Evolutionary conservation across 1,140 invertebrate species (phyloP).

Genomic region (Procambarus virginalis): DNA sequence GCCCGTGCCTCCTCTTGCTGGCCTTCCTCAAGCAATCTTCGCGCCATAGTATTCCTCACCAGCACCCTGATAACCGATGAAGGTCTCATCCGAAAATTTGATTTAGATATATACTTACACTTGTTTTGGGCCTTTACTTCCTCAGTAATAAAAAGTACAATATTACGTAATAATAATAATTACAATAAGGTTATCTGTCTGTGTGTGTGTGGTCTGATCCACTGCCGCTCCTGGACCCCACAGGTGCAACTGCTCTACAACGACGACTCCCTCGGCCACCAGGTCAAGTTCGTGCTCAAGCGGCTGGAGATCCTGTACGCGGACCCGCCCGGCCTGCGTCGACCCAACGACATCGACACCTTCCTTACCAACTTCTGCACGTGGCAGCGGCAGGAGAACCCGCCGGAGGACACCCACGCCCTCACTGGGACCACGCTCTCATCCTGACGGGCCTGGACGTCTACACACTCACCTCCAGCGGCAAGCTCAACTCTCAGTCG

Average conservation of each 20-base stretch:
- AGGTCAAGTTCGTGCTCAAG: slow-evolving; percentile 79
- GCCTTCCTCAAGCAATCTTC: too few relatives aligned
- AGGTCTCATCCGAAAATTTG: too few relatives aligned
- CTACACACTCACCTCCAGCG: slow-evolving; percentile 77
- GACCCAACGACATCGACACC: slow-evolving; percentile 78
- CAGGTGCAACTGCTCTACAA: slow-evolving; percentile 80
- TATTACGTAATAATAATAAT: too few relatives aligned
- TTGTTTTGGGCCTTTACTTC: too few relatives aligned
- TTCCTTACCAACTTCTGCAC: slow-evolving; percentile 80
- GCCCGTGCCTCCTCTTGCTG: not conserved
- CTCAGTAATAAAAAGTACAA: too few relatives aligned
- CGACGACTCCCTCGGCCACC: slow-evolving; percentile 78
- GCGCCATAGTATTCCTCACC: too few relatives aligned
- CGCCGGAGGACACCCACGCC: slow-evolving; percentile 76
- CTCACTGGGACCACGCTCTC: slow-evolving; percentile 81
- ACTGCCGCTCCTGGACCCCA: slow-evolving; percentile 2
- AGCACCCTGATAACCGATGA: too few relatives aligned
- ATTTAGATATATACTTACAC: too few relatives aligned
- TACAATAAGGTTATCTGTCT: not conserved
- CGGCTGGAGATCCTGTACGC: slow-evolving; percentile 78
- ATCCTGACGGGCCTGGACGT: slow-evolving; percentile 82
- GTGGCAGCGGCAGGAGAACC: slow-evolving; percentile 80
- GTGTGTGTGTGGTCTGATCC: not conserved
- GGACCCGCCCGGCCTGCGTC: slow-evolving; percentile 71
- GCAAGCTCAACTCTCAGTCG: slow-evolving; percentile 81